Percentiles rank a stretch among this genome's conserved stretches.
These are phyloP conservation scores for Peromyscus melanophrys DNA, from an alignment of 2,797 vertebrate genomes.

Conservation along the genomic window DNA sequence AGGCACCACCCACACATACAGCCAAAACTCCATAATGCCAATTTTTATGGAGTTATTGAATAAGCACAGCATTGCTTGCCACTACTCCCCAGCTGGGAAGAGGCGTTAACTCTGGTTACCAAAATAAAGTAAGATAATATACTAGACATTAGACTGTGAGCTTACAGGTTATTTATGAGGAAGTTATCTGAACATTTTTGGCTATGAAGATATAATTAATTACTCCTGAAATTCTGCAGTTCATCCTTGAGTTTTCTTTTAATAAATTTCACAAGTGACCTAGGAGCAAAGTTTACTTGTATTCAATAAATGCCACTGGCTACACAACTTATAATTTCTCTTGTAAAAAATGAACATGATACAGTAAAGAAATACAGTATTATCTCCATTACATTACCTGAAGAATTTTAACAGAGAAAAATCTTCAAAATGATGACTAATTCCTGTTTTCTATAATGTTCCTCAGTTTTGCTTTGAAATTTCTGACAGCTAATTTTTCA, in stretches of 20 bases:
- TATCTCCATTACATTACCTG: conserved; percentile 42
- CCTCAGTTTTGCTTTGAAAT: conserved; percentile 67
- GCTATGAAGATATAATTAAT: conserved; percentile 42
- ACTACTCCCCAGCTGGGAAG: conserved; percentile 18
- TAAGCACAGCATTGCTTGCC: background rate
- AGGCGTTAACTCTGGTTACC: background rate
- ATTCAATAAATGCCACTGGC: conserved; percentile 36
- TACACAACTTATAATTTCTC: conserved; percentile 19
- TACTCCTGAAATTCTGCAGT: background rate
- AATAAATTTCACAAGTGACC: background rate
- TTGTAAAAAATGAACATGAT: conserved; percentile 9
- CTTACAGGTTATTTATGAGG: conserved; percentile 33
- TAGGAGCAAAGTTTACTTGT: conserved; percentile 46
- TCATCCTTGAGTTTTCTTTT: conserved; percentile 32
- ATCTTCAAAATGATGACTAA: conserved; percentile 47
- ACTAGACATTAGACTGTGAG: background rate
- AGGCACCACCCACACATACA: background rate
- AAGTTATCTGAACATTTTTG: conserved; percentile 2
- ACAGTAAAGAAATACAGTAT: conserved; percentile 11
- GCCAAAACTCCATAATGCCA: background rate
- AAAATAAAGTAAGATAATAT: conserved; percentile 9
- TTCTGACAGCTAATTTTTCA: conserved; percentile 75
- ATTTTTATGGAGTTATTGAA: conserved; percentile 26
- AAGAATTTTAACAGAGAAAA: conserved; percentile 59
- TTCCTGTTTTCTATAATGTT: conserved; percentile 57